Conservation (phyloP, 53 echinoderm and acorn worm species). For the Echinometra lucunter region DNA sequence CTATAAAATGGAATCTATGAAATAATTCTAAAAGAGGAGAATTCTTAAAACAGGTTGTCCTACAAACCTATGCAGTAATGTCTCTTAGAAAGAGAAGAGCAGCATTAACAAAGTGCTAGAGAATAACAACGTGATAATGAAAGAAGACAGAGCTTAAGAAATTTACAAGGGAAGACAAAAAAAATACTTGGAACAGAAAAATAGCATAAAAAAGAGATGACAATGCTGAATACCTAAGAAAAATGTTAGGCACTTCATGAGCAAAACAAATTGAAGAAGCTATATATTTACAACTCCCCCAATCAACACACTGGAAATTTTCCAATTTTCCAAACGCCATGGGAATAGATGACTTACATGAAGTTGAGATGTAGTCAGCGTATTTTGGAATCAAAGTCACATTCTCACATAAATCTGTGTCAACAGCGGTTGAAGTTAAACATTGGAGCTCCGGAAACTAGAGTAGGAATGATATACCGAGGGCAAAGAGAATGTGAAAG, state of each 20-base stretch:
- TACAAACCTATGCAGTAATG: too few relatives aligned
- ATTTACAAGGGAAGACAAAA: not conserved
- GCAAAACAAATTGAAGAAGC: slow-evolving; percentile 22
- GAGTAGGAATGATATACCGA: slow-evolving; percentile 18
- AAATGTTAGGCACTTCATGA: not conserved
- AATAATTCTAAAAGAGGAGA: not conserved
- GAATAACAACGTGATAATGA: not conserved
- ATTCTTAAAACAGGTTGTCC: not conserved
- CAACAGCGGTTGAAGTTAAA: not conserved
- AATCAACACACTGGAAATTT: slow-evolving; percentile 33
- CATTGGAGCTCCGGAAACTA: not conserved
- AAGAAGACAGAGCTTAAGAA: not conserved
- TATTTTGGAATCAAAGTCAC: slow-evolving; percentile 51
- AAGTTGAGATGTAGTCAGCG: slow-evolving; percentile 30
- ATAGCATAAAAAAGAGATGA: not conserved
- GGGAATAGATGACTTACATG: not conserved
- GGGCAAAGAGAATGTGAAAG: slow-evolving; percentile 29
- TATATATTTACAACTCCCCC: slow-evolving; percentile 19
- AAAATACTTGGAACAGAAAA: too few relatives aligned
- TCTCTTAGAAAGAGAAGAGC: not conserved
- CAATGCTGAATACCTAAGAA: slow-evolving; percentile 6
- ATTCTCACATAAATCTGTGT: slow-evolving; percentile 49
- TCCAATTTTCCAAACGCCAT: slow-evolving; percentile 15
- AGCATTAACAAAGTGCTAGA: not conserved
- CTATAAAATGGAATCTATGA: not conserved